Base-by-base conservation (phyloP, 2,113 vertebrate genomes). In the Illadopsis cleaveri region DNA sequence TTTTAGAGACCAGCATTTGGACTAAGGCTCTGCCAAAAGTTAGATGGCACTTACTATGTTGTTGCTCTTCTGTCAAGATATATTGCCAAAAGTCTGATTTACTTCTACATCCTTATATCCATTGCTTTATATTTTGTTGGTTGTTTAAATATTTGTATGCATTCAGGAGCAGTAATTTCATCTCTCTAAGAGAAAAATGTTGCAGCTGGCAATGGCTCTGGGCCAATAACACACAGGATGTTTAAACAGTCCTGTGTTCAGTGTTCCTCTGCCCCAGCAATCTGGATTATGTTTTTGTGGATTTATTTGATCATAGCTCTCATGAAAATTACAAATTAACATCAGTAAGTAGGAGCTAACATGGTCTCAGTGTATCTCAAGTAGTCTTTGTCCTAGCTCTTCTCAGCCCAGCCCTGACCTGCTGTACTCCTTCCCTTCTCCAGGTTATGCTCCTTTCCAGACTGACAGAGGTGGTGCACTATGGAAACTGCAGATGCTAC, bases 151-250 rank as follows among this genome's bases (percentile, higher is more conserved):
- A 89, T 66, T 88, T 86, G 64, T 64, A 56, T 42, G 72, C 64
- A 53, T 82, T 89, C 77, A 84, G 86, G 72, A 94, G 89, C 65
- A 84, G 83, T 51, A 84, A 87, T 86, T 94, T 89, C 83, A 81
- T 89, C 58, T 83, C 75, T 80, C 42, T 77, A 70, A 50, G 42
- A 83, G 89, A 89, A 95, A 96, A 89, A 92, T 13, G 44, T 57
- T 95, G 89, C 94, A 94, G 89, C 94, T 95, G 93, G 93, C 83
- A 94, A 60, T 95, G 95, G 94, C 95, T 92, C 89, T 79, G 93
- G 28, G 94, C 91, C 96, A 97, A 42, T 35, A 92, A 92, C 23
- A 95, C 60, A 84, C 94, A 96, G 93, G 96, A 96, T 92, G 86
- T 94, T 84, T 40, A 75, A 94, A 68, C 86, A 94, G 93, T 57